Evolutionary conservation across 2,797 vertebrate genomes (phyloP).

Genomic region (Danio aesculapii): DNA sequence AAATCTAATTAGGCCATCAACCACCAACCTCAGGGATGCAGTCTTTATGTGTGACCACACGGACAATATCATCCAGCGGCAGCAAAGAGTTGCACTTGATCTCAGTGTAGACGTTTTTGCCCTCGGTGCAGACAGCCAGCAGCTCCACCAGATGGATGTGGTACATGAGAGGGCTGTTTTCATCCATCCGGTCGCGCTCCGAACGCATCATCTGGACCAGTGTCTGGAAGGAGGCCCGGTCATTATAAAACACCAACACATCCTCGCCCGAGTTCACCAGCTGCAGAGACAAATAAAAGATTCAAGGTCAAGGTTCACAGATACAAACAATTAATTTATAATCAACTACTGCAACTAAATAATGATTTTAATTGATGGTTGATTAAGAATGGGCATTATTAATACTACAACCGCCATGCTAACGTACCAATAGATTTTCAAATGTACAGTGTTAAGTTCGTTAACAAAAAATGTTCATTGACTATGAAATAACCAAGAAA

Average conservation of each 20-base stretch:
- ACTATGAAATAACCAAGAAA: too few species aligned
- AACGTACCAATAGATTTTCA: too few species aligned
- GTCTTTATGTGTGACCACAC: slow-evolving; percentile 96
- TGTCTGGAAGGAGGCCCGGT: slow-evolving; percentile 97
- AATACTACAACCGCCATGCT: too few species aligned
- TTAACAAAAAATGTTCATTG: too few species aligned
- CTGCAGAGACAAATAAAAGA: slow-evolving; percentile 67
- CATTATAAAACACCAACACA: slow-evolving; percentile 97
- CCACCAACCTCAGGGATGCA: slow-evolving; percentile 94
- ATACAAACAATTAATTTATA: too few species aligned
- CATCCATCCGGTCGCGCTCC: slow-evolving; percentile 95
- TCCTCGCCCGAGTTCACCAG: slow-evolving; percentile 97
- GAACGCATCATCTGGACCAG: slow-evolving; percentile 99
- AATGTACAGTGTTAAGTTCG: too few species aligned
- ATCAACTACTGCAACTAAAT: too few species aligned
- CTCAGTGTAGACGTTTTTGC: slow-evolving; percentile 98
- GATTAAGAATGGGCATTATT: too few species aligned
- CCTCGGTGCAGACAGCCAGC: slow-evolving; percentile 95
- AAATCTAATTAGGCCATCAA: neutral
- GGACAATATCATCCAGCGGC: slow-evolving; percentile 96
- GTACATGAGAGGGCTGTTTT: slow-evolving; percentile 96
- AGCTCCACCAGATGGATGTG: slow-evolving; percentile 98
- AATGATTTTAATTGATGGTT: too few species aligned
- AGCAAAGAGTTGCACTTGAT: slow-evolving; percentile 98
- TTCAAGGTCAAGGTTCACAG: neutral